Percentiles rank a stretch among this genome's conserved stretches.
These are phyloP conservation scores for Drosophila dives DNA, from an alignment of 2,888 invertebrate species.

Conservation along the genomic window DNA sequence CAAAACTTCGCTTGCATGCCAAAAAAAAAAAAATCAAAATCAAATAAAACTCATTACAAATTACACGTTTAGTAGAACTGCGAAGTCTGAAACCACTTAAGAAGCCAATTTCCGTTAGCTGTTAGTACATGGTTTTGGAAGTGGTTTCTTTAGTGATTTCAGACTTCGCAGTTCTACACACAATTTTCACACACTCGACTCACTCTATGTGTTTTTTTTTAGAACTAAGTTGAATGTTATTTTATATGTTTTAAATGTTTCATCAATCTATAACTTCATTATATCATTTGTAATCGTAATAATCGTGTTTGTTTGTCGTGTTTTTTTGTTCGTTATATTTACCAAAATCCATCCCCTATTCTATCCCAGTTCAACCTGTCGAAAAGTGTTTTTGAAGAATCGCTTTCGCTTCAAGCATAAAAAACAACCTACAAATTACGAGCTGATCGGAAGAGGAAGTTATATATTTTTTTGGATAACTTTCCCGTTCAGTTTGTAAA, in stretches of 20 bases:
- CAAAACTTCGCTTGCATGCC: slow-evolving; percentile 31
- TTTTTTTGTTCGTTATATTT: slow-evolving; percentile 38
- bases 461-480: too few species aligned
- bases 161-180: neutral
- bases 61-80: slow-evolving; percentile 2
- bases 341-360: slow-evolving; percentile 66
- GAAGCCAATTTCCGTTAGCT: slow-evolving; percentile 30
- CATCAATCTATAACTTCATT: slow-evolving; percentile 23
- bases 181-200: slow-evolving; percentile 12
- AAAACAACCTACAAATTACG: slow-evolving; percentile 10
- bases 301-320: slow-evolving; percentile 54
- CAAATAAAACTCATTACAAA: neutral
- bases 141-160: slow-evolving; percentile 5
- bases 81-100: neutral
- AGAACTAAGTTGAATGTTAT: slow-evolving; percentile 22
- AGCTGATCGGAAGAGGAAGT: slow-evolving; percentile 10
- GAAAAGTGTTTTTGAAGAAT: slow-evolving; percentile 83
- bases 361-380: slow-evolving; percentile 78
- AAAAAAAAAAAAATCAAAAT: neutral
- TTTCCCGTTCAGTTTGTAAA: slow-evolving; percentile 12
- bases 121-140: slow-evolving; percentile 62
- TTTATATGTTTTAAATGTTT: slow-evolving; percentile 34
- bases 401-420: slow-evolving; percentile 64
- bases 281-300: slow-evolving; percentile 35
- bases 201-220: slow-evolving; percentile 19